Base-by-base conservation (phyloP, 1,140 invertebrate species). In the Arion vulgaris region DNA sequence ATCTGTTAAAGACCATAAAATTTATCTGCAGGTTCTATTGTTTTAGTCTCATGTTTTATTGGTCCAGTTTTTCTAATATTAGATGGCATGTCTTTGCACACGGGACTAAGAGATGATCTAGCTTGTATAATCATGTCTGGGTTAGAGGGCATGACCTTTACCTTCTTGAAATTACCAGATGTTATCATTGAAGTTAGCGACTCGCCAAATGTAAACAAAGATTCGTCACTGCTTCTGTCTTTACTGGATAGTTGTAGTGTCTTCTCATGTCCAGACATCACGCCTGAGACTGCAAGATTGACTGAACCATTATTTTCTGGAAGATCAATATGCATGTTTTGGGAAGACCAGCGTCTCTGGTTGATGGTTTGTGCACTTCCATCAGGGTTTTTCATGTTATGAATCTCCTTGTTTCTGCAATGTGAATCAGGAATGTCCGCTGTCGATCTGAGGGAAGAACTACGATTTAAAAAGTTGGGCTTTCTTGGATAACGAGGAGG, bases 61-160 rank as follows among this genome's bases (percentile, higher is more conserved):
- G 62, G 7, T 66, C 28, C 28, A 32, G 28, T 0, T 28, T 66
- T 28, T 7, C 1, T 2, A 32, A 28, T 7, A 0, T 11, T 34
- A 7, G n/a, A 13, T 17, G 17, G 62, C 28, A 32, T 7, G 19
- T 4, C 28, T 2, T 26, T 41, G 41, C 41, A 7, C 23, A 72
- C 41, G 39, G 71, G 71, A 72, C 71, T 41, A n/a, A 72, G 38
- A n/a, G 73, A 75, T 17, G 15, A 2, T 51, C 28, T 45, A 4
- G 23, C 49, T 32, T 45, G 32, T 7, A 75, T 45, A 32, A 75
- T 75, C 28, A n/a, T 49, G 28, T 53, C 73, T 15, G 73, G 45
- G 2, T 34, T 13, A 49, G 73, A 75, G 1, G 45, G 45, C 45
- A 75, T 75, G 28, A 75, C 73, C 73, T 51, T 75, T 1, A 75